phyloP scores from a whole-genome alignment of 2,888 invertebrate genomes.

The Drosophila maculinotata region DNA sequence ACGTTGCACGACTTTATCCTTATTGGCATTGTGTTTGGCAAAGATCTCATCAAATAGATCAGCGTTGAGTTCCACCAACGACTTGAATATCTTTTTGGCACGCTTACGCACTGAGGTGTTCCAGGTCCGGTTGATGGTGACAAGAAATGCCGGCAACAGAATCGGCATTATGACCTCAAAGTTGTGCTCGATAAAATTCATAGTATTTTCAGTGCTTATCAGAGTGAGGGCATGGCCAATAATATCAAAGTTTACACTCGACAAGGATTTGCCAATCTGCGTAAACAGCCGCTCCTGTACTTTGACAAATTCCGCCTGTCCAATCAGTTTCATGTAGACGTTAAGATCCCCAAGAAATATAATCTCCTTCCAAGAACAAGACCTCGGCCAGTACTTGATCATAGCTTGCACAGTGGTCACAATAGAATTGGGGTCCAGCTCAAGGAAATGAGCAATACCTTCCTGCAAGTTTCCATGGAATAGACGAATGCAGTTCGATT shows the following conservation, averaged over 20 bases:
- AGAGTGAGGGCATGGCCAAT: constrained; percentile 2
- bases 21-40: background rate
- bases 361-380: background rate
- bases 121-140: background rate
- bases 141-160: background rate
- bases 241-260: background rate
- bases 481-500: background rate
- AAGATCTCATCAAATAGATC: background rate
- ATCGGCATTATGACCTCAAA: background rate
- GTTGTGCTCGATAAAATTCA: background rate
- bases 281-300: background rate
- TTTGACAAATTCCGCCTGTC: background rate
- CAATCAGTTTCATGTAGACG: background rate
- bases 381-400: constrained; percentile 10
- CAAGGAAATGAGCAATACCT: background rate
- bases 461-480: background rate
- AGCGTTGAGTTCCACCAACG: background rate
- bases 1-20: background rate
- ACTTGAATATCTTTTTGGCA: background rate
- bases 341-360: background rate
- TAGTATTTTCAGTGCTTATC: background rate
- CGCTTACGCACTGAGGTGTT: background rate
- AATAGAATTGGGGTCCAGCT: background rate
- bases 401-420: background rate
- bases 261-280: background rate